phyloP scores from a whole-genome alignment of 2,888 invertebrate genomes.

The Leptura quadrifasciata region DNA sequence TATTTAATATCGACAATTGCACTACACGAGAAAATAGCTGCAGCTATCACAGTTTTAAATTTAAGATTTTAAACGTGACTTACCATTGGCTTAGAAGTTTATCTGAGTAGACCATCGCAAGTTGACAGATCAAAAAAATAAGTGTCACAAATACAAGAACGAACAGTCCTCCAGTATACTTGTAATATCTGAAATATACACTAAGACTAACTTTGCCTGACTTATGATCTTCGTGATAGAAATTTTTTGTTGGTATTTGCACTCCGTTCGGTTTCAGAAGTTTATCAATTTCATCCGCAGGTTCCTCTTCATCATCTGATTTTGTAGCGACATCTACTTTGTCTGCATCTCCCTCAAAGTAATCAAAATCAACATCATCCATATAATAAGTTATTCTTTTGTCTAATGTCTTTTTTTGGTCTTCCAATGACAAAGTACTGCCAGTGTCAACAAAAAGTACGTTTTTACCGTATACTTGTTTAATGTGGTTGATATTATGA shows the following conservation, averaged over 20 bases:
- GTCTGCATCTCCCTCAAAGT: conserved; percentile 52
- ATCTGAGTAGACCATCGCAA: conserved; percentile 59
- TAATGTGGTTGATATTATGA: conserved; percentile 64
- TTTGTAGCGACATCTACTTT: conserved; percentile 17
- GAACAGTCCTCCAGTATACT: conserved; percentile 64
- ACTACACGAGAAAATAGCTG: background rate
- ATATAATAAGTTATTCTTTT: conserved; percentile 62
- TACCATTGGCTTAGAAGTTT: conserved; percentile 64
- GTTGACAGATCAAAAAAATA: conserved; percentile 62
- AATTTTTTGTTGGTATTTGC: conserved; percentile 39
- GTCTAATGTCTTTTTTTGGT: conserved; percentile 58
- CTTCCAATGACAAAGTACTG: conserved; percentile 54
- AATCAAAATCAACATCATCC: conserved; percentile 55
- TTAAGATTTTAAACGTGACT: conserved; percentile 44
- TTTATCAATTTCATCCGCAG: conserved; percentile 44
- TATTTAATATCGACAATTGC: too few relatives aligned
- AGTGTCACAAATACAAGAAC: conserved; percentile 59
- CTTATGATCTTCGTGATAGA: conserved; percentile 64
- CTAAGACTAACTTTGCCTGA: conserved; percentile 62
- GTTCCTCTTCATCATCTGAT: conserved; percentile 45
- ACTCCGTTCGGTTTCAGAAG: conserved; percentile 38
- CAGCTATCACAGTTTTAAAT: background rate
- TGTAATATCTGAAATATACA: conserved; percentile 66
- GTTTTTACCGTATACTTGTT: conserved; percentile 58
- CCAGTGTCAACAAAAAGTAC: conserved; percentile 61